Conservation (phyloP, 92 coral and sea anemone species). For the Zoanthus sociatus region DNA sequence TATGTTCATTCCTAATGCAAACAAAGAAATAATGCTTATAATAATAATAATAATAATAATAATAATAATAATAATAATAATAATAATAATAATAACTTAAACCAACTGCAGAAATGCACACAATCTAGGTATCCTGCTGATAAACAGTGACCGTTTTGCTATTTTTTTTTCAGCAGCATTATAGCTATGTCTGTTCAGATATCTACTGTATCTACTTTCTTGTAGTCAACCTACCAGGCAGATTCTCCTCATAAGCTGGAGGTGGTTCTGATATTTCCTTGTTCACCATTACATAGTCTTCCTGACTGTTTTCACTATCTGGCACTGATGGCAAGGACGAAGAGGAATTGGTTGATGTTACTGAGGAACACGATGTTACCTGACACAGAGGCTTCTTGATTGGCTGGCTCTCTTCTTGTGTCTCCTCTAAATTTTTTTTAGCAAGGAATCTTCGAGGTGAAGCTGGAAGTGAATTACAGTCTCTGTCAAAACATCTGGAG, state of each 20-base stretch:
- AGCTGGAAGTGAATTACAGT: slow-evolving; percentile 61
- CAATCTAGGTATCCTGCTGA: too few species aligned
- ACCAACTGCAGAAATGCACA: too few species aligned
- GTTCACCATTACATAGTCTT: slow-evolving; percentile 33
- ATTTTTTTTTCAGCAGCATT: too few species aligned
- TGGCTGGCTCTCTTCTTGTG: slow-evolving; percentile 10
- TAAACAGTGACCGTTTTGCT: too few species aligned
- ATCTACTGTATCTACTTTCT: neutral
- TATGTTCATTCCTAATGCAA: too few species aligned
- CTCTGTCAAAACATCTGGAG: slow-evolving; percentile 12
- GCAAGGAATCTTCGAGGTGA: slow-evolving; percentile 58
- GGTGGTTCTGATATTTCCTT: slow-evolving; percentile 34
- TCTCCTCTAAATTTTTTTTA: slow-evolving; percentile 14
- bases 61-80: too few species aligned
- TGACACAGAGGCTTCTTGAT: slow-evolving; percentile 6
- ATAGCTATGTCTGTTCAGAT: too few species aligned
- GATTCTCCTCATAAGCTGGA: slow-evolving; percentile 53
- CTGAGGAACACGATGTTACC: neutral
- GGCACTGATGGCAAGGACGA: slow-evolving; percentile 52
- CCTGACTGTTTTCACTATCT: slow-evolving; percentile 56
- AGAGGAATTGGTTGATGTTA: slow-evolving; percentile 25
- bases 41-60: too few species aligned
- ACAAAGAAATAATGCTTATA: too few species aligned
- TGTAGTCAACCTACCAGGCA: neutral
- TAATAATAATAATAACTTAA: too few species aligned